These are phyloP conservation scores for Lamellibrachia satsuma DNA, from an alignment of 2,888 invertebrate species.

Conservation along the genomic window DNA sequence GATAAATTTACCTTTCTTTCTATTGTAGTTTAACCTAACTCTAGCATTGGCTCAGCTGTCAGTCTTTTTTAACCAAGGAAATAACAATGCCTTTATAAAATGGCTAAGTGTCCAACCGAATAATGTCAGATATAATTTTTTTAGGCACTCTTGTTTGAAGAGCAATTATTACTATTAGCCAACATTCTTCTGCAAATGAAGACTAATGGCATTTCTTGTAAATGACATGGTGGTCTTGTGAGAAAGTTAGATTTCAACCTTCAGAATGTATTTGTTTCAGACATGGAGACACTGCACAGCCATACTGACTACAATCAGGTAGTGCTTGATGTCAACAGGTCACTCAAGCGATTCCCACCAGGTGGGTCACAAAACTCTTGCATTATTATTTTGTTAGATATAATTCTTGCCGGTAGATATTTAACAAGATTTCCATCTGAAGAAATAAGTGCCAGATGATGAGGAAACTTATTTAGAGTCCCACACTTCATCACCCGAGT, in stretches of 20 bases:
- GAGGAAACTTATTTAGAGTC: too few species aligned
- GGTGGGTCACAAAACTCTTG: constrained; percentile 48
- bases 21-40: neutral
- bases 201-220: neutral
- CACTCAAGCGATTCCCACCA: constrained; percentile 88
- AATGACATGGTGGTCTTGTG: neutral
- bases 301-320: constrained; percentile 65
- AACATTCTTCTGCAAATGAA: neutral
- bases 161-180: neutral
- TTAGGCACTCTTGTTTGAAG: neutral
- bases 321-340: constrained; percentile 89
- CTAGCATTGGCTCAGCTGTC: neutral
- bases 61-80: neutral
- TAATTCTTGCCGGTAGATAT: neutral
- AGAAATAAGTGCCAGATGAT: too few species aligned
- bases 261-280: constrained; percentile 40
- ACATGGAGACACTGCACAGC: constrained; percentile 50
- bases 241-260: too few species aligned
- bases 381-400: neutral
- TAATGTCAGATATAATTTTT: neutral
- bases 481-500: too few species aligned
- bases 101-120: neutral
- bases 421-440: too few species aligned
- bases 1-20: neutral
- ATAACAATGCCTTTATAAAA: neutral